Percentiles rank a stretch among this genome's conserved stretches.
phyloP scores from a whole-genome alignment of 2,797 vertebrate species.

The Lindbergichthys nudifrons region DNA sequence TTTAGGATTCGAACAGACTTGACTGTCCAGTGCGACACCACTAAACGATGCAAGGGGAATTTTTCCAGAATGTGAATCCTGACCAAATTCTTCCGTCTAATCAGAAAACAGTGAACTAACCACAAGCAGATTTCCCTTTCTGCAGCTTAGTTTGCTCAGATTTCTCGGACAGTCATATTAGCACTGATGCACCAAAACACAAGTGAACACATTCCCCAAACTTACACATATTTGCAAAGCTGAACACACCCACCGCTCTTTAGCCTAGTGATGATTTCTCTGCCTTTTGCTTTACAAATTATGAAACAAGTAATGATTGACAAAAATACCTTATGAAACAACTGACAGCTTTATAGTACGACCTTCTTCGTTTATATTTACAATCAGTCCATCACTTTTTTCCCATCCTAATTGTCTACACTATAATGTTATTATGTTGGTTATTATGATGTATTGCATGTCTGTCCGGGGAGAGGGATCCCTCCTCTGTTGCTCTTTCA shows the following conservation, averaged over 20 bases:
- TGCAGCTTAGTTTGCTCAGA: not conserved
- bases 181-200: not conserved
- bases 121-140: not conserved
- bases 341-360: not conserved
- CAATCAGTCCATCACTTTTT: not conserved
- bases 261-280: not conserved
- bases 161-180: not conserved
- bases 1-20: constrained; percentile 52
- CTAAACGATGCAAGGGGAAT: constrained; percentile 17
- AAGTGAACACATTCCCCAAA: not conserved
- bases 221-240: not conserved
- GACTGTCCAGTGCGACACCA: constrained; percentile 32
- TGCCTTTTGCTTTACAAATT: not conserved
- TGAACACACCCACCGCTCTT: not conserved
- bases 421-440: not conserved
- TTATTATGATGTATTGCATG: not conserved
- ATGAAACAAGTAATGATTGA: not conserved
- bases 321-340: not conserved
- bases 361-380: not conserved
- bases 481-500: not conserved
- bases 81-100: constrained; percentile 1
- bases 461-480: not conserved
- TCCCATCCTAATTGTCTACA: not conserved
- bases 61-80: constrained; percentile 23
- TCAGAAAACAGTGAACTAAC: not conserved